A percentile compares a stretch with the other conserved stretches of the same genome.
These are phyloP conservation scores for Exocentrus adspersus DNA, from an alignment of 2,888 invertebrate genomes.

Conservation along the genomic window DNA sequence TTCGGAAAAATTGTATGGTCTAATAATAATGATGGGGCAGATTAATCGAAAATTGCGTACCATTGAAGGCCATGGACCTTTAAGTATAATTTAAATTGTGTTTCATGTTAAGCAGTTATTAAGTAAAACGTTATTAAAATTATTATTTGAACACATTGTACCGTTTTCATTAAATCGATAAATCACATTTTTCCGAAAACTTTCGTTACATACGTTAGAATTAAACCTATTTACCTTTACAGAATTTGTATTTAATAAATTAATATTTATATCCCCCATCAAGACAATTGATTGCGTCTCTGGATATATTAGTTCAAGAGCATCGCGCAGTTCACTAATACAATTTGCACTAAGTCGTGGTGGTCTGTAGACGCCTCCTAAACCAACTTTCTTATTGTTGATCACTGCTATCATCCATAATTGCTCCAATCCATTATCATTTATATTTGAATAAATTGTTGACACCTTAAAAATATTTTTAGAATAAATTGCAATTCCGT, in stretches of 20 bases:
- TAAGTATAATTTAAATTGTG: too few relatives aligned
- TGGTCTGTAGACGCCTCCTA: constrained; percentile 6
- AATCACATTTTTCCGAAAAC: too few relatives aligned
- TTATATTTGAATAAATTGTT: background rate
- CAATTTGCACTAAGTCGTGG: background rate
- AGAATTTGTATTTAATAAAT: background rate
- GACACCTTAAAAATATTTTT: background rate
- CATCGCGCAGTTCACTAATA: constrained; percentile 1
- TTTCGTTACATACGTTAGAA: too few relatives aligned
- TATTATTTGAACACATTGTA: too few relatives aligned
- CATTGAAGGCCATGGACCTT: too few relatives aligned
- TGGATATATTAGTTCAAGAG: constrained; percentile 8
- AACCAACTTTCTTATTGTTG: background rate
- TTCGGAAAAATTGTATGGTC: too few relatives aligned
- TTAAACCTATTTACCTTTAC: background rate
- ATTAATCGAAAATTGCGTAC: too few relatives aligned
- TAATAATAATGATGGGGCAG: too few relatives aligned
- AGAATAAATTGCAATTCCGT: background rate
- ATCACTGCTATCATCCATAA: constrained; percentile 2
- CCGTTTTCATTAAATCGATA: too few relatives aligned
- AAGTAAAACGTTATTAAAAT: too few relatives aligned
- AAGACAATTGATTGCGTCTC: constrained; percentile 12
- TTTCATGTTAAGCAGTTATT: too few relatives aligned
- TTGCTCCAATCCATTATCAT: constrained; percentile 1
- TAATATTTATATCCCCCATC: constrained; percentile 10